These are phyloP conservation scores for Parascotia fuliginaria DNA, from an alignment of 2,888 invertebrate species.

Conservation along the genomic window DNA sequence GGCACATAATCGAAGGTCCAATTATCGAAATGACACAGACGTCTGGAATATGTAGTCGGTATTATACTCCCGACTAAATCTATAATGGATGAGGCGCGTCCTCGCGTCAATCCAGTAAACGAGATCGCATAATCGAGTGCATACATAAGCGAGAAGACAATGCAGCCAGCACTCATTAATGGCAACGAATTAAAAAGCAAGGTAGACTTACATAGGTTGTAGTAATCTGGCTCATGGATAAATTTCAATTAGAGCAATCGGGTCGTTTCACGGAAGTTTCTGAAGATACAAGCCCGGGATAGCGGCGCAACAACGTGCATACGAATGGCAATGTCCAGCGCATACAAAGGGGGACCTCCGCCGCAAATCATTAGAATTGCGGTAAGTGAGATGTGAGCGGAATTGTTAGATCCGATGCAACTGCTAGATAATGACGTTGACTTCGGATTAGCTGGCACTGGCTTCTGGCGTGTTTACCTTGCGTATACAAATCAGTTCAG, in stretches of 20 bases:
- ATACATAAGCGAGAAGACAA: slow-evolving; percentile 68
- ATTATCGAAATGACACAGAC: slow-evolving; percentile 83
- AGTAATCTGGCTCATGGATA: slow-evolving; percentile 63
- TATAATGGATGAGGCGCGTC: slow-evolving; percentile 84
- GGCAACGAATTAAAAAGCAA: slow-evolving; percentile 54
- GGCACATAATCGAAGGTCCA: slow-evolving; percentile 68
- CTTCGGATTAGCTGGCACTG: slow-evolving; percentile 67
- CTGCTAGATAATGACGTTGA: slow-evolving; percentile 69
- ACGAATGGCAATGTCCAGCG: slow-evolving; percentile 63
- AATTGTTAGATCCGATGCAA: slow-evolving; percentile 70
- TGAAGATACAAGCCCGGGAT: slow-evolving; percentile 67
- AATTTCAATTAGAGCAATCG: slow-evolving; percentile 83
- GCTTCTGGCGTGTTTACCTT: slow-evolving; percentile 52
- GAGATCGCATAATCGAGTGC: slow-evolving; percentile 77
- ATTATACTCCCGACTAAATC: slow-evolving; percentile 75
- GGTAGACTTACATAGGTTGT: slow-evolving; percentile 51
- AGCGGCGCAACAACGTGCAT: slow-evolving; percentile 65
- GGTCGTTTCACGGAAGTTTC: slow-evolving; percentile 74
- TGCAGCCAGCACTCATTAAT: slow-evolving; percentile 65
- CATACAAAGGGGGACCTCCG: slow-evolving; percentile 80
- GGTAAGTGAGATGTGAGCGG: slow-evolving; percentile 80
- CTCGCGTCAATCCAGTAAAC: slow-evolving; percentile 78
- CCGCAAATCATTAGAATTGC: slow-evolving; percentile 82
- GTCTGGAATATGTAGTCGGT: slow-evolving; percentile 55
- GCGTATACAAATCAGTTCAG: slow-evolving; percentile 35